phyloP scores from a whole-genome alignment of 2,113 vertebrate species.

The Halichoerus grypus region DNA sequence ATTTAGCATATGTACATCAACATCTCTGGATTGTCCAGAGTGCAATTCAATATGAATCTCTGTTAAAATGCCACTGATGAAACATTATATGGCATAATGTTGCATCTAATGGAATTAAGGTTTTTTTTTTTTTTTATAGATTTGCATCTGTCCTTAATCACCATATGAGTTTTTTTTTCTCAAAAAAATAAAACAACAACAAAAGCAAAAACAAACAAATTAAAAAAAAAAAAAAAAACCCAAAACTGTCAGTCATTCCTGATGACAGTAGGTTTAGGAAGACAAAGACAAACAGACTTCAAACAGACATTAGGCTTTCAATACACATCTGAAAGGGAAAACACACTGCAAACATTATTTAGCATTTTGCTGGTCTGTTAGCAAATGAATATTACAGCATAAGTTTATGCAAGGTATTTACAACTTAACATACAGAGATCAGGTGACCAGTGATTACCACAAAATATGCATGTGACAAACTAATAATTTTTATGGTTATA shows the following conservation, averaged over 20 bases:
- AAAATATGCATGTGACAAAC: background rate
- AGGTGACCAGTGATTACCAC: background rate
- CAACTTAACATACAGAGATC: background rate
- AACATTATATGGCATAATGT: background rate
- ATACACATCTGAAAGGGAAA: conserved; percentile 20
- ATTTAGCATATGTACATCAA: conserved; percentile 60
- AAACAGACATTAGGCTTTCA: background rate
- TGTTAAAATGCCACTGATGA: conserved; percentile 19
- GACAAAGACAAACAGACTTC: background rate
- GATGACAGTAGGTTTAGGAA: background rate
- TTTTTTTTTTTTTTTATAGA: conserved; percentile 48
- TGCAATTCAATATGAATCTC: conserved; percentile 46
- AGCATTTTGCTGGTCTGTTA: conserved; percentile 9
- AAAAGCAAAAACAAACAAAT: background rate
- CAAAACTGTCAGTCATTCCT: background rate
- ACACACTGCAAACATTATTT: background rate
- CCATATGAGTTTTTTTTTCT: background rate
- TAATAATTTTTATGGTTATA: background rate
- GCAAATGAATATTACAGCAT: background rate
- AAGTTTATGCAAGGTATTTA: background rate
- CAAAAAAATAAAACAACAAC: background rate
- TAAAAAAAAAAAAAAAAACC: background rate
- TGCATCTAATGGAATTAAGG: conserved; percentile 43
- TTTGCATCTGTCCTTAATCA: background rate
- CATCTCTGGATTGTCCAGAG: conserved; percentile 65